phyloP scores from a whole-genome alignment of 2,888 invertebrate species.

The Orgyia antiqua region DNA sequence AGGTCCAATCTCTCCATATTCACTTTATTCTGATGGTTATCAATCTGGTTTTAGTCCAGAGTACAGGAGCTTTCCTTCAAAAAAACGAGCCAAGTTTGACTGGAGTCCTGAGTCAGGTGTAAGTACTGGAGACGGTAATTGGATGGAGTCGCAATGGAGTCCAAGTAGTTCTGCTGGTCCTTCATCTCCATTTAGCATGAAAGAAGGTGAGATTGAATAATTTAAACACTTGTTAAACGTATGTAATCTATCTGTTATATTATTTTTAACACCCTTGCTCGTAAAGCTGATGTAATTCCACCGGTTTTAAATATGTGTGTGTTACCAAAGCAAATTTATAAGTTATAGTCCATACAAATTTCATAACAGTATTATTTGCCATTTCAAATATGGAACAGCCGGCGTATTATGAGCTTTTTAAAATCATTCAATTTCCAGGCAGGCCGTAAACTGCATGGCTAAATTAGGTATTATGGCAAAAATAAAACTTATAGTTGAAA shows the following conservation, averaged over 20 bases:
- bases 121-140: conserved; percentile 53
- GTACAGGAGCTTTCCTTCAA: conserved; percentile 33
- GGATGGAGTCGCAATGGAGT: conserved; percentile 75
- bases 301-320: too few species aligned
- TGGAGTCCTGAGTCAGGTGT: conserved; percentile 68
- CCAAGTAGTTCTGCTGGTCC: conserved; percentile 70
- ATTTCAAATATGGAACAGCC: too few species aligned
- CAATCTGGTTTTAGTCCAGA: conserved; percentile 64
- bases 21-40: conserved; percentile 56
- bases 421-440: too few species aligned
- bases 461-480: too few species aligned
- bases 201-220: conserved; percentile 51
- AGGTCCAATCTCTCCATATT: conserved; percentile 51
- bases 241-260: neutral
- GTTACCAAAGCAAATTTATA: too few species aligned
- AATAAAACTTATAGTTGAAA: too few species aligned
- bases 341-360: too few species aligned
- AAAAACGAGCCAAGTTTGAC: conserved; percentile 49
- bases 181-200: conserved; percentile 63
- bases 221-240: neutral
- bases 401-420: too few species aligned
- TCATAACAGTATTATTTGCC: too few species aligned
- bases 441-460: too few species aligned
- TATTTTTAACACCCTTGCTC: too few species aligned
- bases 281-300: too few species aligned